Percentiles rank a stretch among this genome's conserved stretches.
These are phyloP conservation scores for Tortrix viridana DNA, from an alignment of 2,888 invertebrate species.

Conservation along the genomic window DNA sequence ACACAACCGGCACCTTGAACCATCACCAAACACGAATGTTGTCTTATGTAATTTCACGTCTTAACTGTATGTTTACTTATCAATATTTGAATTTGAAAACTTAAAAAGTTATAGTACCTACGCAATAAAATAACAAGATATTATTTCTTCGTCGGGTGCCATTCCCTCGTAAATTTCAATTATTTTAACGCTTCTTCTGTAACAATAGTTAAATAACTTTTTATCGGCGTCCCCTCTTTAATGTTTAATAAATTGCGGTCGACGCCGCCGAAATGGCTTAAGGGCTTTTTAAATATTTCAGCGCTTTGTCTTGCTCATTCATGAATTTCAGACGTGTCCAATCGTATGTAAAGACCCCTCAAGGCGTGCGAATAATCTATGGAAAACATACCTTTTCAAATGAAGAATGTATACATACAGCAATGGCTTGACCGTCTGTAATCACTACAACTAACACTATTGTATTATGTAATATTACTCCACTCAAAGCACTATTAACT, in stretches of 20 bases:
- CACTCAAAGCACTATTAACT: conserved; percentile 37
- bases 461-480: conserved; percentile 19
- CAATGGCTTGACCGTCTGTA: conserved; percentile 17
- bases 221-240: conserved; percentile 50
- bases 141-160: background rate
- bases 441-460: conserved; percentile 28
- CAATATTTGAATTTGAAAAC: no score
- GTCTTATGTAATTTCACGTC: conserved; percentile 38
- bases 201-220: conserved; percentile 45
- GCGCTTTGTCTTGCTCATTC: conserved; percentile 25
- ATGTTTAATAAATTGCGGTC: conserved; percentile 44
- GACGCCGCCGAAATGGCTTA: conserved; percentile 36
- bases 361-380: conserved; percentile 10
- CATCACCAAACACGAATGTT: conserved; percentile 15
- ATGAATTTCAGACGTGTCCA: conserved; percentile 18
- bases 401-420: conserved; percentile 40
- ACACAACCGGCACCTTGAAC: conserved; percentile 15
- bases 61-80: background rate
- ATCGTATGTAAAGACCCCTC: conserved; percentile 2
- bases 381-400: conserved; percentile 47
- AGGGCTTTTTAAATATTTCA: conserved; percentile 45
- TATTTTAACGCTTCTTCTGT: conserved; percentile 40
- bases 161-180: conserved; percentile 26
- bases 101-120: no score
- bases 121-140: no score